Conservation (phyloP, 2,797 vertebrate species). For the Rhinella marina region DNA sequence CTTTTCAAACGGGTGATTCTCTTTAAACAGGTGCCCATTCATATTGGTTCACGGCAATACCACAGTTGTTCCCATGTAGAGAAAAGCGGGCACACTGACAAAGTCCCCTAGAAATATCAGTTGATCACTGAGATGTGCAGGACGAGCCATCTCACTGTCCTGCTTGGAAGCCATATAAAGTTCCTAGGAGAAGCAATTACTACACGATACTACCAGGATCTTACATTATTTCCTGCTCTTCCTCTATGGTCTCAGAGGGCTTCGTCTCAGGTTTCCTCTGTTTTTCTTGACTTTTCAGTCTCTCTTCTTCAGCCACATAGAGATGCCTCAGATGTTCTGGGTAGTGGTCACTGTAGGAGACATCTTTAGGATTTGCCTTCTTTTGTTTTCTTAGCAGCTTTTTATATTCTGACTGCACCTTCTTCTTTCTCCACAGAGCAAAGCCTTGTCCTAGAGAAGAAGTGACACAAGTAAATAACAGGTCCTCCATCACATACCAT, state of each 20-base stretch:
- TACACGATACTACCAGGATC: background rate
- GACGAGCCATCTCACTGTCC: background rate
- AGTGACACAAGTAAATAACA: constrained; percentile 30
- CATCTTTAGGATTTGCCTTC: constrained; percentile 63
- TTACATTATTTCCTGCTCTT: constrained; percentile 64
- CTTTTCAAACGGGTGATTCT: no score
- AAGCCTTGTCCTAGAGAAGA: constrained; percentile 85
- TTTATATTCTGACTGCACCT: constrained; percentile 85
- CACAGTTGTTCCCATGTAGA: background rate
- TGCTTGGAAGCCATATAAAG: background rate
- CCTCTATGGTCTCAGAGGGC: background rate
- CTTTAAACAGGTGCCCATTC: background rate
- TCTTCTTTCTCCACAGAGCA: constrained; percentile 86
- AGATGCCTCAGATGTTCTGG: constrained; percentile 94
- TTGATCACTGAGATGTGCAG: background rate
- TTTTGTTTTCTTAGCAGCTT: constrained; percentile 81
- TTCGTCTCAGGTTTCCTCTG: constrained; percentile 46
- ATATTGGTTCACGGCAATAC: background rate
- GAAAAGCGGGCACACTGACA: background rate
- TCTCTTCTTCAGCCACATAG: constrained; percentile 87
- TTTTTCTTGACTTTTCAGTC: constrained; percentile 70
- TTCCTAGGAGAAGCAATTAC: background rate
- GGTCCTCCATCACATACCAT: no score
- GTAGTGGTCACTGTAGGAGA: constrained; percentile 80
- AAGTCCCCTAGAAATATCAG: background rate